Evolutionary conservation across 2,113 vertebrate genomes (phyloP).

Genomic region (Lasiurus borealis): DNA sequence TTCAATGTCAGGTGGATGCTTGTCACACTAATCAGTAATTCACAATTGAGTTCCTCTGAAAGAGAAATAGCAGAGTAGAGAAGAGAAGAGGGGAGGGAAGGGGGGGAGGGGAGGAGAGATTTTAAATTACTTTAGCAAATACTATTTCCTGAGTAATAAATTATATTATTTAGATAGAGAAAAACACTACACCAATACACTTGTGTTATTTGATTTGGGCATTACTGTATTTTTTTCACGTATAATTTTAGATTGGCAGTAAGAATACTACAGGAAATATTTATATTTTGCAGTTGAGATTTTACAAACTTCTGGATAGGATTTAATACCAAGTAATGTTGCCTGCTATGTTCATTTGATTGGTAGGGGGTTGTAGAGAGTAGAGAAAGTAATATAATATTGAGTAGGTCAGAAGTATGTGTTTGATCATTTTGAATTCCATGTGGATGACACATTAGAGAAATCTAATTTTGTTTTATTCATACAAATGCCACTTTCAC

Average conservation of each 20-base stretch:
- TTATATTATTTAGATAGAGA: background rate
- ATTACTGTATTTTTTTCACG: background rate
- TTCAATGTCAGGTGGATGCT: background rate
- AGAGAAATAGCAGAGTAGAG: background rate
- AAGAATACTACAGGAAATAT: constrained; percentile 21
- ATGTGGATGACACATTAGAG: background rate
- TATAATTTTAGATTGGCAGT: background rate
- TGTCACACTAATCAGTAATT: background rate
- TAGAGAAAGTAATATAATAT: constrained; percentile 19
- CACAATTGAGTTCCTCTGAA: background rate
- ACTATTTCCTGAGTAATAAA: background rate
- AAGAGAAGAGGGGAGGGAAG: too few species aligned
- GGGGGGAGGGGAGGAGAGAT: background rate
- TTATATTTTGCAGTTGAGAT: background rate
- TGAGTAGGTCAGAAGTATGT: background rate
- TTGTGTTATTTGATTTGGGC: constrained; percentile 14
- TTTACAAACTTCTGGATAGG: background rate
- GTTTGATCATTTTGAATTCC: constrained; percentile 56
- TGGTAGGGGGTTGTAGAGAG: background rate
- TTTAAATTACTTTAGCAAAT: background rate
- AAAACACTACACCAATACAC: background rate
- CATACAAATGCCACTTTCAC: background rate
- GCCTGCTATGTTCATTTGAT: background rate
- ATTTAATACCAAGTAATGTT: constrained; percentile 37
- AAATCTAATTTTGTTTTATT: constrained; percentile 50